phyloP scores from a whole-genome alignment of 2,888 invertebrate genomes.

The Caenorhabditis imperialis region DNA sequence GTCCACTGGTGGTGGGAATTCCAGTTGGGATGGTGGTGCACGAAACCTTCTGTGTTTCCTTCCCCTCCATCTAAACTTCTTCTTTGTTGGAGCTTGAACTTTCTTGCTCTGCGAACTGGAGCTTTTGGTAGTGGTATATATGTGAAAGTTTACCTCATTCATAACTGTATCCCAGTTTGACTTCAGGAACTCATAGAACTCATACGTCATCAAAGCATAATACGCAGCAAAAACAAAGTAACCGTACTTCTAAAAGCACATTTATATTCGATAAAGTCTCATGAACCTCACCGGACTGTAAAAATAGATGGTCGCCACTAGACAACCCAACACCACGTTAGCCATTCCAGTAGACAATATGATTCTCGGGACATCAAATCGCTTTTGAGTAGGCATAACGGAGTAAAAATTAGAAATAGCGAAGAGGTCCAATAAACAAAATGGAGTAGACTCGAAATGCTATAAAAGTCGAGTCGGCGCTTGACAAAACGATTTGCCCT shows the following conservation, averaged over 20 bases:
- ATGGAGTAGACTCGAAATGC: not conserved
- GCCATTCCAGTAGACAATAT: not conserved
- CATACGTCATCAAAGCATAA: not conserved
- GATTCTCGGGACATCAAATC: no score
- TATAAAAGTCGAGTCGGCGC: slow-evolving; percentile 3
- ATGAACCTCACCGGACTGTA: not conserved
- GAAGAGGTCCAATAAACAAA: not conserved
- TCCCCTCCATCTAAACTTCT: not conserved
- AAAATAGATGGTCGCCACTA: not conserved
- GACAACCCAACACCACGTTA: not conserved
- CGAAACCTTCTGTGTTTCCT: not conserved
- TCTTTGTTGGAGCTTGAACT: not conserved
- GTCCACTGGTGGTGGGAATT: slow-evolving; percentile 19
- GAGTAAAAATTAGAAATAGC: no score
- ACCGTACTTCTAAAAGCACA: not conserved
- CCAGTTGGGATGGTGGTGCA: slow-evolving; percentile 5
- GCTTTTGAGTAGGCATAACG: no score
- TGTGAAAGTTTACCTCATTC: not conserved
- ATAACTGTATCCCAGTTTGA: not conserved
- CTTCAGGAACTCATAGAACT: not conserved
- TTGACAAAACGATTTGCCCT: not conserved
- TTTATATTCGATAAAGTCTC: not conserved
- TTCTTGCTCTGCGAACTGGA: no score
- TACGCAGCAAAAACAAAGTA: slow-evolving; percentile 4
- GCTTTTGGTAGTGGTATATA: no score